Evolutionary conservation across 2,113 vertebrate species (phyloP), one percentile per base, ranked within the genome.

Genomic region (Neogobius melanostomus): DNA sequence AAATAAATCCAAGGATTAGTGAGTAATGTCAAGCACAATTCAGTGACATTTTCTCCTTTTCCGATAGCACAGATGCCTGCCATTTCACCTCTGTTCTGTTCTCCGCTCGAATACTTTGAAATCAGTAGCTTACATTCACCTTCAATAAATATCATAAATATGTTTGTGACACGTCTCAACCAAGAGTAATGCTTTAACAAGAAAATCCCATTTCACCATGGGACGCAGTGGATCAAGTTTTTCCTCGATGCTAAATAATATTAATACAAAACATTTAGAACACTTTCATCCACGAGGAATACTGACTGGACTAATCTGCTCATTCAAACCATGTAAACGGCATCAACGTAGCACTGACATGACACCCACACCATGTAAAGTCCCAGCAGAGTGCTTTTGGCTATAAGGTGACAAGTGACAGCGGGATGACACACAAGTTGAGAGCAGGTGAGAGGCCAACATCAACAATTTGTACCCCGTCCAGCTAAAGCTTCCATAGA

Each of bases 61-160:
- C 90, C 85, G 89, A 74, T 88, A 91, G 87, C 83, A 78, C 87
- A 90, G 89, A 87, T 88, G 84, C 90, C 80, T 78, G 79, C 66
- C 72, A 75, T 79, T 80, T 76, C 65, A 71, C 76, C 50, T 74
- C 28, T 64, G 69, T 44, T 85, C 63, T 69, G 77, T 77, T 84
- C 83, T 83, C 70, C 86, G 81, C 59, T 85, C 65, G 74, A 79
- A 79, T 67, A 71, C 74, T 81, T 77, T 68, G 77, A 82, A 78
- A 85, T 93, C 92, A 92, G 92, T 91, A 94, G 92, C 91, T 90
- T 93, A 93, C 92, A 93, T 93, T 94, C 92, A 92, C 88, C 91
- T 91, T 92, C 90, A 93, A 94, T 94, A 94, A 94, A 94, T 94
- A 94, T 87, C 87, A 94, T 93, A 93, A 93, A 93, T 93, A 93